Evolutionary conservation across 2,113 vertebrate genomes (phyloP), one percentile per base, ranked within the genome.

Genomic region (Pseudorectes ferrugineus): DNA sequence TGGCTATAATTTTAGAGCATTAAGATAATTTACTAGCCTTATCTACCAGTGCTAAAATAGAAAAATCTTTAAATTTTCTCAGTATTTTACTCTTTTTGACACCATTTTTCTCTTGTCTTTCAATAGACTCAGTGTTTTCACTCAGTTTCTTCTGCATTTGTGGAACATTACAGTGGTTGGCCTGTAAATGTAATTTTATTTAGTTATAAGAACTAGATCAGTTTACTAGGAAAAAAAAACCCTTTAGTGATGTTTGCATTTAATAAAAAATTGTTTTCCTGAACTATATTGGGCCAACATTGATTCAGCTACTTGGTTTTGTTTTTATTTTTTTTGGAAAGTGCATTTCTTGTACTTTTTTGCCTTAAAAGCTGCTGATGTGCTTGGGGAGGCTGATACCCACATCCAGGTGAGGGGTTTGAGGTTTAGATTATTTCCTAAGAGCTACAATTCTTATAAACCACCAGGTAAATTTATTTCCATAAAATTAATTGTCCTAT

Each of bases 331-430:
- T 20, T 35, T 31, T 45, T 6, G 3, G 5, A 21, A 42, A 63
- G 9, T 16, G 8, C 1, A 14, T n/a, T n/a, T 2, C 4, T 6
- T 65, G 3, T 24, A 11, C 3, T 38, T n/a, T 80, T 42, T 70
- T 6, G 49, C 6, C 29, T 45, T 66, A 42, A 45, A 80, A 85
- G 5, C 12, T 66, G 13, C 46, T 49, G 25, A 7, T 33, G 19
- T 36, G 7, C 9, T 43, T 57, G 24, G 48, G 21, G 51, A 65
- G 59, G 40, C 13, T 84, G 48, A 33, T 26, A 11, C 10, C 42
- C 36, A 3, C 35, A 22, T 31, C 38, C 9, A 33, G 42, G 23
- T 55, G 35, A 38, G 42, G 70, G 0, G 0, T 36, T 79, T n/a
- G 28, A 3, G 4, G 8, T 51, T 81, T 67, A 65, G 25, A 3